Conservation (phyloP, 1,140 invertebrate genomes). For the Nephotettix cincticeps region DNA sequence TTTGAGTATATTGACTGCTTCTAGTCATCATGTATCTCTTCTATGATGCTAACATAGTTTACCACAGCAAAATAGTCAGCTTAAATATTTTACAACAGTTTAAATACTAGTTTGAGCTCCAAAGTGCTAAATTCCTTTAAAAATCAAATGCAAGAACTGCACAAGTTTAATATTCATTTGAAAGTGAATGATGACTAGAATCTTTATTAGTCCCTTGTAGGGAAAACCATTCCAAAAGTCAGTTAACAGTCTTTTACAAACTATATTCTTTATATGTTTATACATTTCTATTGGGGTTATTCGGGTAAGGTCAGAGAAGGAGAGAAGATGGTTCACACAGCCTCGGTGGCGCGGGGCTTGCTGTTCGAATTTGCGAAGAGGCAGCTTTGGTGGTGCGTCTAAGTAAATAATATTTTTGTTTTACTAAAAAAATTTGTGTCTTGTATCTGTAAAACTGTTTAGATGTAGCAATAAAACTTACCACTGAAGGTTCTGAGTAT, state of each 20-base stretch:
- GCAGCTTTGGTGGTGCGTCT: slow-evolving; percentile 24
- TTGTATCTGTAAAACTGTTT: slow-evolving; percentile 16
- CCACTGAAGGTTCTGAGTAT: neutral
- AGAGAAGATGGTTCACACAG: neutral
- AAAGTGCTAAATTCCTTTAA: too few species aligned
- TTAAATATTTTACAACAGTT: too few species aligned
- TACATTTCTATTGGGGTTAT: neutral
- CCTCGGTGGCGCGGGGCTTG: slow-evolving; percentile 22
- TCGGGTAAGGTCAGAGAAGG: neutral
- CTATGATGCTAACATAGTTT: too few species aligned
- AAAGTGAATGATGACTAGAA: neutral
- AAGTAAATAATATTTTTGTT: slow-evolving; percentile 24
- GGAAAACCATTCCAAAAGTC: slow-evolving; percentile 14
- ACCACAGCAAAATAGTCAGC: too few species aligned
- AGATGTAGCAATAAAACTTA: slow-evolving; percentile 23
- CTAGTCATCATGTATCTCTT: too few species aligned
- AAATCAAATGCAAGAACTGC: too few species aligned
- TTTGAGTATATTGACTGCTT: too few species aligned
- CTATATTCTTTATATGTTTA: slow-evolving; percentile 16
- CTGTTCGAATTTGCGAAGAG: slow-evolving; percentile 27
- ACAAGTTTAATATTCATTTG: too few species aligned
- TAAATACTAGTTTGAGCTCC: too few species aligned
- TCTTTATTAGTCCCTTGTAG: neutral
- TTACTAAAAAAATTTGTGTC: slow-evolving; percentile 4
- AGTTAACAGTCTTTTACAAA: neutral